Conservation (phyloP, 2,888 invertebrate genomes). For the Herminia tarsipennalis region DNA sequence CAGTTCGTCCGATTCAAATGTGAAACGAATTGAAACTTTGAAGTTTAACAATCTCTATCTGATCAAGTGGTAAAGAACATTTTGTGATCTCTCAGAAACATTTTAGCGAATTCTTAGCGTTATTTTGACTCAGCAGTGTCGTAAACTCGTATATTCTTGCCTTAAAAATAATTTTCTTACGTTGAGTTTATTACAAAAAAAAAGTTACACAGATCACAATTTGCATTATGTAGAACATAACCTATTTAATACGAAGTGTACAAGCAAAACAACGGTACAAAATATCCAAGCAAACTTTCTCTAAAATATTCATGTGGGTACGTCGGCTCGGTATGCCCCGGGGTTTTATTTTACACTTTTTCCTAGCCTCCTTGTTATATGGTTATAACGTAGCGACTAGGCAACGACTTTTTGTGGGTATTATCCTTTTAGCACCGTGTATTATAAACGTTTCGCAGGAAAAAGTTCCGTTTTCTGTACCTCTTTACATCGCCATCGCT, state of each 20-base stretch:
- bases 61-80: background rate
- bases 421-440: slow-evolving; percentile 77
- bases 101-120: background rate
- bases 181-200: too few relatives aligned
- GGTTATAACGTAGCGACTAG: slow-evolving; percentile 63
- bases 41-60: background rate
- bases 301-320: slow-evolving; percentile 34
- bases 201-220: slow-evolving; percentile 9
- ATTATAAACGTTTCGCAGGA: slow-evolving; percentile 66
- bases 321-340: slow-evolving; percentile 45
- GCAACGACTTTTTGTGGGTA: slow-evolving; percentile 72
- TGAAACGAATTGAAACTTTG: slow-evolving; percentile 9
- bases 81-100: background rate
- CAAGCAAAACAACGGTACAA: slow-evolving; percentile 31
- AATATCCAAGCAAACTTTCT: slow-evolving; percentile 31
- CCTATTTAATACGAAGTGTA: slow-evolving; percentile 26
- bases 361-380: slow-evolving; percentile 65
- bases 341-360: slow-evolving; percentile 58
- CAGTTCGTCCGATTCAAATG: slow-evolving; percentile 23
- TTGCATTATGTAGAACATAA: slow-evolving; percentile 27
- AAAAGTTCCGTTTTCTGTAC: slow-evolving; percentile 54
- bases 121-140: too few relatives aligned
- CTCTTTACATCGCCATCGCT: slow-evolving; percentile 53
- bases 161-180: too few relatives aligned
- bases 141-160: background rate